Conservation (phyloP, 2,113 vertebrate genomes). For the Dipodomys ordii region DNA sequence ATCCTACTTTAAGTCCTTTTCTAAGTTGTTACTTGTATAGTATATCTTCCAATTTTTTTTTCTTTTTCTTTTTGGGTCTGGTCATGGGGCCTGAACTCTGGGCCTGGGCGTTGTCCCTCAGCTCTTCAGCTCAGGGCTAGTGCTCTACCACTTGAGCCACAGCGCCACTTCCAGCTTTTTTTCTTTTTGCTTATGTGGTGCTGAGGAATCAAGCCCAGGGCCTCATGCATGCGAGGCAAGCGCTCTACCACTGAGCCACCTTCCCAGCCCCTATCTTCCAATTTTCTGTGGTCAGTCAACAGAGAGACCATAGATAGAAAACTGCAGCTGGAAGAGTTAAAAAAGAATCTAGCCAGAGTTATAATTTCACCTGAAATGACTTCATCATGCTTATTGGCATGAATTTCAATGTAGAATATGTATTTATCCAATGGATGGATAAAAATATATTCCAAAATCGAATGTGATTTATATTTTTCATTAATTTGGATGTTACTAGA, state of each 20-base stretch:
- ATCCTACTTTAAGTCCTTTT: conserved; percentile 6
- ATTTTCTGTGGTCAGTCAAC: background rate
- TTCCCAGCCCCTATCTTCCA: too few relatives aligned
- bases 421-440: conserved; percentile 29
- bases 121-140: too few relatives aligned
- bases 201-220: too few relatives aligned
- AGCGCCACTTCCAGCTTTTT: too few relatives aligned
- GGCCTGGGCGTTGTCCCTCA: too few relatives aligned
- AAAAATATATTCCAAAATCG: conserved; percentile 53
- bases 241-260: too few relatives aligned
- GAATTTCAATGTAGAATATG: conserved; percentile 34
- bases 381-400: background rate
- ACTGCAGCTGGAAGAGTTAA: background rate
- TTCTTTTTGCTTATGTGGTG: too few relatives aligned
- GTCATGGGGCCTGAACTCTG: too few relatives aligned
- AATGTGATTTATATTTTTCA: conserved; percentile 20
- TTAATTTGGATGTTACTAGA: background rate
- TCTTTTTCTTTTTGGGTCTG: too few relatives aligned
- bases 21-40: conserved; percentile 3
- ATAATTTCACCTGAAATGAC: conserved; percentile 14
- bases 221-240: too few relatives aligned
- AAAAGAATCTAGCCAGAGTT: conserved; percentile 22
- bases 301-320: conserved; percentile 5
- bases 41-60: background rate
- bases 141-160: too few relatives aligned